These are phyloP conservation scores for Tamias sibiricus DNA, from an alignment of 2,113 vertebrate genomes.

Conservation along the genomic window DNA sequence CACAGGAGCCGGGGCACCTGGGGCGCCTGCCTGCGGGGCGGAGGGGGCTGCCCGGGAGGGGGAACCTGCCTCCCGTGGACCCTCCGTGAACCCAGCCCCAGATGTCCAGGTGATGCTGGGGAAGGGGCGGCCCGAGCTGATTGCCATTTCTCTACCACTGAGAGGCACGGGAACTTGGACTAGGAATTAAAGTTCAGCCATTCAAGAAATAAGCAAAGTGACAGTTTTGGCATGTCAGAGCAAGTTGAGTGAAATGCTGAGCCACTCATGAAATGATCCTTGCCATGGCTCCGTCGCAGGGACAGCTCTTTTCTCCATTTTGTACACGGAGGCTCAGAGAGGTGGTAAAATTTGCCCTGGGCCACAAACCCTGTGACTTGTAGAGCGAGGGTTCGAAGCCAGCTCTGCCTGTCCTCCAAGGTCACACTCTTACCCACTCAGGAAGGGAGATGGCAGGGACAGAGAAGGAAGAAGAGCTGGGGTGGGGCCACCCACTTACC, in stretches of 20 bases:
- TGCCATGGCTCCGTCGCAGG: fast-evolving
- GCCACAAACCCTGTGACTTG: neutral
- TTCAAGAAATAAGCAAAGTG: neutral
- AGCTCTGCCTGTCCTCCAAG: neutral
- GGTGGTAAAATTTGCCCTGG: neutral
- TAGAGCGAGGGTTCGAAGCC: neutral
- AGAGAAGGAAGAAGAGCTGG: neutral
- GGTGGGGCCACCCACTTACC: no score
- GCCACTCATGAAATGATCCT: neutral
- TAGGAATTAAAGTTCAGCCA: slow-evolving; percentile 15
- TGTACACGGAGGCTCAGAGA: neutral
- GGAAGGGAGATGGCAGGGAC: neutral
- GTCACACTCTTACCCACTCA: neutral
- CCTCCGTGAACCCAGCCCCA: neutral
- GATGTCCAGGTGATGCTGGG: neutral
- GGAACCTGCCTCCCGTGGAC: fast-evolving
- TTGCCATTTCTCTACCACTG: neutral
- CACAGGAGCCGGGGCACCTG: fast-evolving
- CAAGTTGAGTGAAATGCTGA: neutral
- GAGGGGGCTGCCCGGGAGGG: fast-evolving
- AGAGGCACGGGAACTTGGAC: neutral
- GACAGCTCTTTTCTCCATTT: neutral
- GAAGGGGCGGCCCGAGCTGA: neutral
- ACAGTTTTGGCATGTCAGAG: neutral
- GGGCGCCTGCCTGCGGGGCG: neutral